Evolutionary conservation across 2,888 invertebrate genomes (phyloP).

Genomic region (Pristionchus japonicus): DNA sequence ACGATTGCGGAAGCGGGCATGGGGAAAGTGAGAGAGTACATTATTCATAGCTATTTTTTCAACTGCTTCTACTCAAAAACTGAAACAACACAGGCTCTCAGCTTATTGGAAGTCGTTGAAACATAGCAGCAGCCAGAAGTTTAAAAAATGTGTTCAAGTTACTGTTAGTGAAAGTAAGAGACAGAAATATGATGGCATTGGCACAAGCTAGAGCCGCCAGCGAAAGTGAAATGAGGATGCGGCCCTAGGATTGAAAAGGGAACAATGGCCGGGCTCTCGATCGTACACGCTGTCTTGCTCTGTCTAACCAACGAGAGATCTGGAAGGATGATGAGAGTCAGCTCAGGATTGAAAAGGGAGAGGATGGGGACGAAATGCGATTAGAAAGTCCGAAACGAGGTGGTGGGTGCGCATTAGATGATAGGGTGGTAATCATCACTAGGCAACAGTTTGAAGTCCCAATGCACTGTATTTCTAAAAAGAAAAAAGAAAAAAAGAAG

Average conservation of each 20-base stretch:
- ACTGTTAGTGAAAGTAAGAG: too few species aligned
- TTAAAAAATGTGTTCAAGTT: too few species aligned
- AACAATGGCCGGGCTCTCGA: not conserved
- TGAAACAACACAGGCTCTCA: too few species aligned
- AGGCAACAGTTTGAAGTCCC: too few species aligned
- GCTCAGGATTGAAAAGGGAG: not conserved
- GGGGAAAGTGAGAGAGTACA: not conserved
- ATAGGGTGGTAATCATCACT: not conserved
- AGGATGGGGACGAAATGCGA: constrained; percentile 11
- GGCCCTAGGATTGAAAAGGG: not conserved
- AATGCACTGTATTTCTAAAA: too few species aligned
- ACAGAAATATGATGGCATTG: constrained; percentile 18
- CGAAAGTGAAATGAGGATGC: not conserved
- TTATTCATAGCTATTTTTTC: too few species aligned
- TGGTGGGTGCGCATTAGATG: not conserved
- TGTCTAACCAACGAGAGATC: not conserved
- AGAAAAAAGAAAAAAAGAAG: too few species aligned
- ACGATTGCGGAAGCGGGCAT: not conserved
- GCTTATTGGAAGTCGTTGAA: too few species aligned
- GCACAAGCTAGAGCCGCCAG: constrained; percentile 1
- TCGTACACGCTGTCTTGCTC: not conserved
- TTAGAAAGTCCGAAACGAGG: constrained; percentile 32
- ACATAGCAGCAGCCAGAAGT: too few species aligned
- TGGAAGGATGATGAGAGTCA: not conserved
- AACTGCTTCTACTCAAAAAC: too few species aligned